Evolutionary conservation across 1,140 invertebrate genomes (phyloP), one percentile per base, ranked within the genome.

Genomic region (Gonatopus flavifemur): DNA sequence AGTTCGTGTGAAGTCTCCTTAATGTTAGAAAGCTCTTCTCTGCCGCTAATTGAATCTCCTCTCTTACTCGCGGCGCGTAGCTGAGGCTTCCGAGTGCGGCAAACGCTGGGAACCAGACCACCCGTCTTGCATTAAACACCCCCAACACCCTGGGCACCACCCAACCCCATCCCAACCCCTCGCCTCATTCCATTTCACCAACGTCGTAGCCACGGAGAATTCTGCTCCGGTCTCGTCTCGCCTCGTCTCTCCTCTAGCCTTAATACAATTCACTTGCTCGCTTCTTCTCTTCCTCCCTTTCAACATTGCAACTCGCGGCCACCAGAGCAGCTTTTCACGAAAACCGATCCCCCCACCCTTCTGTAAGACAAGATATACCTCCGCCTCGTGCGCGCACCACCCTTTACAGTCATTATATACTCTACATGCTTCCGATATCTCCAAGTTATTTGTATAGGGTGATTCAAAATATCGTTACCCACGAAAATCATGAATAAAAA

Each of bases 41-140:
- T 73, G 74, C 74, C 70, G 68, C 74, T 74, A 75, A 75, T 74
- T 74, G 70, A 72, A 75, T 76, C 72, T 73, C 66, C 65, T 69
- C 70, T 74, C 72, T 74, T 74, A 74, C 67, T 72, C 71, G 71
- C 66, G 72, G 71, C 67, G 72, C 71, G 71, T 65, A 70, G 71
- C 69, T 76, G 63, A 59, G 74, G 63, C 65, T 68, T 70, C 70
- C n/a, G n/a, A n/a, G n/a, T n/a, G n/a, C n/a, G 64, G 67, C 72
- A 66, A 70, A 72, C 70, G 68, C 72, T 76, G 71, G 72, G 72
- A 76, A 74, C 72, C 62, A 39, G 53, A 70, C 67, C 71, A 74
- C 72, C 70, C 70, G 73, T 73, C 62, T 69, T 75, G 72, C 72
- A 74, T 74, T 74, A 74, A 72, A 74, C 72, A 74, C 72, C 72